Base-by-base conservation (phyloP, 2,113 vertebrate genomes). In the Salvelinus fontinalis region DNA sequence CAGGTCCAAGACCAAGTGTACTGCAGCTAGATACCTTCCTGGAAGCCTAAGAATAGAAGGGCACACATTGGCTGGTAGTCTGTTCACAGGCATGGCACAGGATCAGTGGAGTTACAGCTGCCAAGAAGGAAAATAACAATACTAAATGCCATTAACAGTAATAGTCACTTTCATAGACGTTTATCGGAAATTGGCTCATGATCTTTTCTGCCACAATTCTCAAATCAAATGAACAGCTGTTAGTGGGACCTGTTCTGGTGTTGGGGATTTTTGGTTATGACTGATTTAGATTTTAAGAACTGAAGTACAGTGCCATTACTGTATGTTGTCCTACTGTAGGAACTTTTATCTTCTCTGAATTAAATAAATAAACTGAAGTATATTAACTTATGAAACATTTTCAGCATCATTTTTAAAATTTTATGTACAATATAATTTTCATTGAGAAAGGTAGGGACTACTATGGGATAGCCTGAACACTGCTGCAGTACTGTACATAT, bases 21-120 rank as follows among this genome's bases (percentile, higher is more conserved):
- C 13, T 57, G 54, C 20, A 57, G 54, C 4, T 57, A 20, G 54
- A 16, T 57, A 13, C 22, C 64, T 66, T 66, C 22, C 64, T 66
- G 26, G 64, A 66, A 26, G 70, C 4, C 75, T 79, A 80, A 78
- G 80, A 79, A 82, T 82, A 85, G 80, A 9, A 4, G 34, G 12
- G 18, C 27, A 44, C 78, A 75, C 75, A 62, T 34, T 57, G 54
- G 3, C 54, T 57, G 4, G 20, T 18, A 14, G 54, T 18, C 54
- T 20, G 54, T 57, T 57, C 54, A 57, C 14, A 20, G 14, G 18
- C 54, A 57, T 57, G 20, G 16, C 3, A 14, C 54, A 20, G 54
- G 54, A 57, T 57, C 5, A 57, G 4, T 20, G 14, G 13, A 44
- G 13, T 57, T 57, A 57, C 54, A 57, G 18, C 54, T 57, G 54